Base-by-base conservation (phyloP, 2,888 invertebrate species). In the Stramonita haemastoma region DNA sequence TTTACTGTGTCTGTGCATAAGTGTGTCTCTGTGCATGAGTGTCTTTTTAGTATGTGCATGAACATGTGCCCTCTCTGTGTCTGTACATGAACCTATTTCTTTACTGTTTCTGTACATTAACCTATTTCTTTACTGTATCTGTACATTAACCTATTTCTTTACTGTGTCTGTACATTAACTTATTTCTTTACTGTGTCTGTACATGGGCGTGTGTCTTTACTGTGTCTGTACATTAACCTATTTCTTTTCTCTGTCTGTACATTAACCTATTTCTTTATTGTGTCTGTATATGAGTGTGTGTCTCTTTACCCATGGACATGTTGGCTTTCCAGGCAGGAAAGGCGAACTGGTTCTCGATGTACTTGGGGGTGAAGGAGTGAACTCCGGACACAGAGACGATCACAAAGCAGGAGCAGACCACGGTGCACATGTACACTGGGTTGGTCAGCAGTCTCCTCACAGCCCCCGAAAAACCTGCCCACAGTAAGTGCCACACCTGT, bases 241-340 rank as follows among this genome's bases (percentile, higher is more conserved):
- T 26, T 5, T 46, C 46, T 29, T 15, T 29, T 1, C 13, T 4
- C 8, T 77, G n/a, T 77, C n/a, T n/a, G 70, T 70, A 19, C n/a
- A n/a, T 70, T 11, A 26, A 6, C 46, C 4, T 46, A 6, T 46
- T 6, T 46, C 6, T 6, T 5, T 6, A 46, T 46, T 70, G 70
- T 17, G 83, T 56, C 46, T 15, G 83, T 26, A 56, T 13, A 46
- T 19, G 34, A 11, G 34, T 34, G 34, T 79, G 79, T 34, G 81
- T 46, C 26, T 6, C 91, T 86, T 90, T 90, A 93, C 93, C 94
- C 84, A 93, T 60, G 36, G 93, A 84, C 6, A 93, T 89, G 79
- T 93, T 93, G 15, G 94, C 93, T 81, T 93, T 93, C 93, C 93
- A 94, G 6, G 94, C 92, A 0, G 93, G 93, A 4, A 93, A 84